Evolutionary conservation across 2,113 vertebrate species (phyloP), one percentile per base, ranked within the genome.

Genomic region (Meriones unguiculatus): DNA sequence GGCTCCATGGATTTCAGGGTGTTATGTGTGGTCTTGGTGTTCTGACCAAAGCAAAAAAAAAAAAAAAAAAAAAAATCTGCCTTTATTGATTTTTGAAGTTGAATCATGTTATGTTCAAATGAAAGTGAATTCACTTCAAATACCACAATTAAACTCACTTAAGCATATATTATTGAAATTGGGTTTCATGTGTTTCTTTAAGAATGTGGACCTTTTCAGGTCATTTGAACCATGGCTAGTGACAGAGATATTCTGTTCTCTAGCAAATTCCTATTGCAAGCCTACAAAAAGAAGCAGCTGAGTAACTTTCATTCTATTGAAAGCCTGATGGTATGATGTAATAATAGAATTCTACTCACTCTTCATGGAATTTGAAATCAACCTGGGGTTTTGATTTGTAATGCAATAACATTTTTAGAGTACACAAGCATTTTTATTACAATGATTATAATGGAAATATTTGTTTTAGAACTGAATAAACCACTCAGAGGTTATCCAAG

Each of bases 151-250:
- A 84, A n/a, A 87, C 38, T n/a, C 4, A 78, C 64, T 89, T 62
- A 87, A 93, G 89, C 28, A 1, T 82, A 46, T 67, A 57, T 87
- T 91, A 91, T 59, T 15, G 73, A 91, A 91, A 89, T 10, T 46
- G 78, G 12, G 50, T 69, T 92, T 92, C 73, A 59, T 89, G 14
- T 1, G 70, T 85, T 89, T 96, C 25, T 96, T 86, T 75, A 80
- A 85, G 14, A 93, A 22, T 59, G 5, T 59, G 18, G 6, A 50
- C 10, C 28, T n/a, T 95, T 64, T 88, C 14, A 85, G 87, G 25
- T 52, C 9, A 78, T 86, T 89, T 92, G 12, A 78, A 88, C 7
- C 1, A 93, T 75, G n/a, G 9, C 57, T 93, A 38, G 32, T 94
- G 54, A 57, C 57, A 59, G 7, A 78, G 20, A 4, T 20, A 22